A percentile compares a stretch with the other conserved stretches of the same genome.
These are phyloP conservation scores for Reticulitermes lucifugus DNA, from an alignment of 2,888 invertebrate species.

Conservation along the genomic window DNA sequence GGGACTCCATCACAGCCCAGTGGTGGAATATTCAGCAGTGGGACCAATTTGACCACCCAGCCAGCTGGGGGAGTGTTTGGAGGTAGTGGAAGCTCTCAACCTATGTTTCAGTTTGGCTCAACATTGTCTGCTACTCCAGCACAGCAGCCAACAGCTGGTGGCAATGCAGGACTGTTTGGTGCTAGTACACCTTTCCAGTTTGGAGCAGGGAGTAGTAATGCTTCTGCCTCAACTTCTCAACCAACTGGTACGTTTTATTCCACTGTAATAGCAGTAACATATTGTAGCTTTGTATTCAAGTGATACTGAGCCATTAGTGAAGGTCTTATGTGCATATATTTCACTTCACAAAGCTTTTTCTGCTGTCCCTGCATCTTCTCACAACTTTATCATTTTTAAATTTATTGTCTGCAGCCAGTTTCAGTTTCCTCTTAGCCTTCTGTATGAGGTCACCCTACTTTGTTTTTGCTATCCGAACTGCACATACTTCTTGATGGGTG, in stretches of 20 bases:
- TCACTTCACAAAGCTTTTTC: too few species aligned
- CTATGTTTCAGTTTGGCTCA: not conserved
- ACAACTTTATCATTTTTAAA: too few species aligned
- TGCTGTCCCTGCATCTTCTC: too few species aligned
- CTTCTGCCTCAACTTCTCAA: not conserved
- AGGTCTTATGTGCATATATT: too few species aligned
- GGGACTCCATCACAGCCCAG: not conserved
- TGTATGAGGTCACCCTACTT: too few species aligned
- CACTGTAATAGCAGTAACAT: too few species aligned
- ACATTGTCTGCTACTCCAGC: not conserved
- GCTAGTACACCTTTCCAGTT: constrained; percentile 10
- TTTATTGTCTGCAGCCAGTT: too few species aligned
- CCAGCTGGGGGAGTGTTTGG: not conserved
- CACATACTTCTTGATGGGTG: too few species aligned
- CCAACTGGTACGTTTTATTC: not conserved
- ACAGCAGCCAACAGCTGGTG: not conserved
- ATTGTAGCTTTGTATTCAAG: too few species aligned
- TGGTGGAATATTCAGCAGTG: constrained; percentile 5
- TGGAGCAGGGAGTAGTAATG: not conserved
- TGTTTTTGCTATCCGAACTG: too few species aligned
- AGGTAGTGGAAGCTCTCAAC: not conserved
- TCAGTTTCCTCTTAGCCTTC: too few species aligned
- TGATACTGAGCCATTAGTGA: too few species aligned
- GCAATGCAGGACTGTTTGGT: not conserved
- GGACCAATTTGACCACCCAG: not conserved